Percentiles rank a stretch among this genome's conserved stretches.
phyloP scores from a whole-genome alignment of 2,113 vertebrate genomes.

The Ochotona curzoniae region DNA sequence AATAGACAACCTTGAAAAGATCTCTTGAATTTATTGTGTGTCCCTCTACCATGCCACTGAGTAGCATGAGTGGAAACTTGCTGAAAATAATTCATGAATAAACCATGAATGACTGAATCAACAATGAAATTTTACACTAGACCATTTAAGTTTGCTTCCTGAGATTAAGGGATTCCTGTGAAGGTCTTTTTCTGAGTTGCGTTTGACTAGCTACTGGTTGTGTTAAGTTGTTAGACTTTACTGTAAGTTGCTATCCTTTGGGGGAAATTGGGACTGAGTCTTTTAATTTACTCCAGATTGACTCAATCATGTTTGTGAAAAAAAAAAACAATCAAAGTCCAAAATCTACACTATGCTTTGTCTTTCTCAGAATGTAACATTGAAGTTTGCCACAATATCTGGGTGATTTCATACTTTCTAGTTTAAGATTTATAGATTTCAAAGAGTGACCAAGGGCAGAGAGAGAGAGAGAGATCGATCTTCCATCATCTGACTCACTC shows the following conservation, averaged over 20 bases:
- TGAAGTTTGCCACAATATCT: neutral
- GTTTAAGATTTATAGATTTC: too few relatives aligned
- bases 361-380: neutral
- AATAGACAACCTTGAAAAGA: neutral
- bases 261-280: neutral
- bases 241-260: neutral
- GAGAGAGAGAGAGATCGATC: too few relatives aligned
- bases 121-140: neutral
- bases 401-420: neutral
- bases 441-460: too few relatives aligned
- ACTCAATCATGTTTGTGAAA: neutral
- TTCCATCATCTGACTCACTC: too few relatives aligned
- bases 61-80: neutral
- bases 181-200: neutral
- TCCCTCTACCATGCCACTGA: neutral
- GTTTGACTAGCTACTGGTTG: slow-evolving; percentile 30
- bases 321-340: neutral
- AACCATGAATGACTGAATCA: neutral
- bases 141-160: neutral
- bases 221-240: neutral
- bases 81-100: neutral
- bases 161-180: neutral
- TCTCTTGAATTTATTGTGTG: neutral
- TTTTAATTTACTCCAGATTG: neutral
- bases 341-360: neutral